These are phyloP conservation scores for Cynopterus brachyotis DNA, from an alignment of 2,113 vertebrate species.

Conservation along the genomic window DNA sequence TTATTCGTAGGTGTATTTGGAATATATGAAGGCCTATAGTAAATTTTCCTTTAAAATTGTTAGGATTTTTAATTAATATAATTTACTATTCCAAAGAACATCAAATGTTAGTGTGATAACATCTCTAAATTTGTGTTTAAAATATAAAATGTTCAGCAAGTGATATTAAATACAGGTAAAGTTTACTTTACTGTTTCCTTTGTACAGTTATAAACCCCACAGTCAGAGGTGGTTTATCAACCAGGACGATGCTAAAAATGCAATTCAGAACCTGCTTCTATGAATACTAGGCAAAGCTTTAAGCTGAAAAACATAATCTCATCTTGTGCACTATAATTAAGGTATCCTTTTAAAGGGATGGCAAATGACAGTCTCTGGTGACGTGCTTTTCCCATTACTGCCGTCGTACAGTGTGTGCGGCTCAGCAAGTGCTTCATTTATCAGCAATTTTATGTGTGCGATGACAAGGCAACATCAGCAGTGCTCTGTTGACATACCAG, in stretches of 20 bases:
- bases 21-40: too few relatives aligned
- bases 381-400: slow-evolving; percentile 44
- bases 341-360: not conserved
- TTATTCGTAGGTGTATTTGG: too few relatives aligned
- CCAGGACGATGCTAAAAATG: not conserved
- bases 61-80: too few relatives aligned
- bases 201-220: not conserved
- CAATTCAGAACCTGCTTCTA: not conserved
- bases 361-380: slow-evolving; percentile 20
- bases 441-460: slow-evolving; percentile 6
- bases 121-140: too few relatives aligned
- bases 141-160: too few relatives aligned
- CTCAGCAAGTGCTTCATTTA: slow-evolving; percentile 10
- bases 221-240: not conserved
- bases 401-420: not conserved
- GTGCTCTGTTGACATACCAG: slow-evolving; percentile 45
- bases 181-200: not conserved
- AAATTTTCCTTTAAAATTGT: too few relatives aligned
- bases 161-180: slow-evolving; percentile 14
- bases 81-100: too few relatives aligned
- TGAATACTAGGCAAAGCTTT: slow-evolving; percentile 16
- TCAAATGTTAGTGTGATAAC: too few relatives aligned
- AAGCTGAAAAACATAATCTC: slow-evolving; percentile 24
- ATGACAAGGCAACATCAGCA: slow-evolving; percentile 25
- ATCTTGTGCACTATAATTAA: not conserved